Evolutionary conservation across 2,888 invertebrate genomes (phyloP).

Genomic region (Lithophane ornitopus): DNA sequence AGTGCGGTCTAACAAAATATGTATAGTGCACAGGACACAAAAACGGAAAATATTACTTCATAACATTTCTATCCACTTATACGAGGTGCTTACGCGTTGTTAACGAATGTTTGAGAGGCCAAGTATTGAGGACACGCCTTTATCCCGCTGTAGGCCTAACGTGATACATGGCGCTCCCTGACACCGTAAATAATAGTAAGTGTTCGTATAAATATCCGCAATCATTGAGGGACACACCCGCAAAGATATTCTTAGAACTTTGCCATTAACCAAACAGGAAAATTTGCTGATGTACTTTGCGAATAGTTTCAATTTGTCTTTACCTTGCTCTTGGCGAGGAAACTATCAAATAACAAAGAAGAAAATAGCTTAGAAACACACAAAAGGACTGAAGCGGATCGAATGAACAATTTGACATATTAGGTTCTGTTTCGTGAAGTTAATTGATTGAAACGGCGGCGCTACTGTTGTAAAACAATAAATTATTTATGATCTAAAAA

Average conservation of each 20-base stretch:
- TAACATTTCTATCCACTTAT: slow-evolving; percentile 37
- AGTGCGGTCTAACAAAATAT: not conserved
- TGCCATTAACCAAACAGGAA: slow-evolving; percentile 58
- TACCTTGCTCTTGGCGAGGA: slow-evolving; percentile 40
- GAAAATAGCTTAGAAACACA: slow-evolving; percentile 47
- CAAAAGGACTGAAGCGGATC: slow-evolving; percentile 27
- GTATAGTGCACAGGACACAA: slow-evolving; percentile 17
- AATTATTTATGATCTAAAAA: not conserved
- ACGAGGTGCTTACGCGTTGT: slow-evolving; percentile 54
- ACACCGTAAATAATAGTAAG: slow-evolving; percentile 63
- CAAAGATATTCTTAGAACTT: slow-evolving; percentile 54
- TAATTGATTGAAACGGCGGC: slow-evolving; percentile 26
- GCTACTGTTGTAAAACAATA: not conserved
- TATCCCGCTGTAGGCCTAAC: slow-evolving; percentile 32
- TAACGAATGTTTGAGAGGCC: slow-evolving; percentile 54
- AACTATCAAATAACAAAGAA: slow-evolving; percentile 32
- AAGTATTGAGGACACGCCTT: slow-evolving; percentile 52
- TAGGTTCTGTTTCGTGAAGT: slow-evolving; percentile 26
- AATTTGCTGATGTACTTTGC: slow-evolving; percentile 52
- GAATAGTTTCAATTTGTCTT: slow-evolving; percentile 61
- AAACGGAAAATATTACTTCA: slow-evolving; percentile 38
- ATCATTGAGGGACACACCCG: slow-evolving; percentile 52
- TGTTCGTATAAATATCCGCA: slow-evolving; percentile 64
- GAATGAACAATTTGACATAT: slow-evolving; percentile 39
- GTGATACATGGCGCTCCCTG: slow-evolving; percentile 49